Percentiles rank a stretch among this genome's conserved stretches.
These are phyloP conservation scores for Forficula auricularia DNA, from an alignment of 1,140 invertebrate species.

Conservation along the genomic window DNA sequence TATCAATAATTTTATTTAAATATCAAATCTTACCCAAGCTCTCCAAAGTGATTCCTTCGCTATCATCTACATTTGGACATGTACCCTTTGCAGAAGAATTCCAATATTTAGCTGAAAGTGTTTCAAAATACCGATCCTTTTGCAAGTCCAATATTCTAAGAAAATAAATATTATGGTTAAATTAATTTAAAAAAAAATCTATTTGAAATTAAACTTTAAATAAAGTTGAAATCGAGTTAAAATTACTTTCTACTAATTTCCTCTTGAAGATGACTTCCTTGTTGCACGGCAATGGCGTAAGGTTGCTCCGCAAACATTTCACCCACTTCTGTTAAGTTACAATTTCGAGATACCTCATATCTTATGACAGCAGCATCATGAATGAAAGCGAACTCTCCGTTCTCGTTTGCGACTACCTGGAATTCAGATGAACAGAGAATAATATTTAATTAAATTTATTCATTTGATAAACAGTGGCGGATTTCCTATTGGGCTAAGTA, in stretches of 20 bases:
- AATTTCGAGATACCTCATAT: constrained; percentile 65
- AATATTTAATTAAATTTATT: not conserved
- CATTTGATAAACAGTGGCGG: no score
- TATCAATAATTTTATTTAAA: not conserved
- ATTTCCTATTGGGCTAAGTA: no score
- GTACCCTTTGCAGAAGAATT: constrained; percentile 46
- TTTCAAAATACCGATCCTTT: constrained; percentile 68
- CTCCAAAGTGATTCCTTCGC: constrained; percentile 71
- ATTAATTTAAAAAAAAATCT: not conserved
- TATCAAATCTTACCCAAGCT: constrained; percentile 48
- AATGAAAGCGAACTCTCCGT: constrained; percentile 75
- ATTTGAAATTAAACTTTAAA: not conserved
- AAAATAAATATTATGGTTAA: constrained; percentile 1
- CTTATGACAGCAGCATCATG: constrained; percentile 72
- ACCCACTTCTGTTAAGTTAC: constrained; percentile 70
- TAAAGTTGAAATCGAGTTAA: not conserved
- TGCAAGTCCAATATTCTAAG: constrained; percentile 59
- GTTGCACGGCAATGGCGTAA: constrained; percentile 71
- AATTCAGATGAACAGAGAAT: constrained; percentile 6
- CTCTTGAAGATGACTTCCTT: constrained; percentile 64
- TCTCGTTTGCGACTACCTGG: constrained; percentile 50
- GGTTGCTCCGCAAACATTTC: constrained; percentile 78
- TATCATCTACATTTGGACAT: constrained; percentile 57
- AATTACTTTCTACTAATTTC: constrained; percentile 51
- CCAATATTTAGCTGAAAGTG: constrained; percentile 62